Conservation (phyloP, 1,140 invertebrate genomes). For the Mercenaria mercenaria region DNA sequence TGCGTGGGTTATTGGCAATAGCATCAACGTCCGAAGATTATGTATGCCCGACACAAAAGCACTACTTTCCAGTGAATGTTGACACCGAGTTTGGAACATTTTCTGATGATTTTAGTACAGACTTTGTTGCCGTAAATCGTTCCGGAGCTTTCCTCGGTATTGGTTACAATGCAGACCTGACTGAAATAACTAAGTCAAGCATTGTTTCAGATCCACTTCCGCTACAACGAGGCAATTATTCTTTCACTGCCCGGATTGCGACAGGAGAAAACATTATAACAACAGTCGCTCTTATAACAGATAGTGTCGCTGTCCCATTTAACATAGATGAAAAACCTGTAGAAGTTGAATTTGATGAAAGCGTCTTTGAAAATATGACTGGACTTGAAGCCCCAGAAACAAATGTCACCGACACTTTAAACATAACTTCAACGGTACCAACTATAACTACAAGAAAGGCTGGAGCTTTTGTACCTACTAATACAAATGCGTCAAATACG, state of each 20-base stretch:
- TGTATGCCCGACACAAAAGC: constrained; percentile 18
- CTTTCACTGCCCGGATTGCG: background rate
- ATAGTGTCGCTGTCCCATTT: constrained; percentile 19
- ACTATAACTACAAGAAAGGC: background rate
- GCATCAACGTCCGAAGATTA: background rate
- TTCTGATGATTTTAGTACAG: constrained; percentile 15
- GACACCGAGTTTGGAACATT: background rate
- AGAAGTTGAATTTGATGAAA: constrained; percentile 29
- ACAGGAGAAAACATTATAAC: constrained; percentile 19
- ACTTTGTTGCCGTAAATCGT: constrained; percentile 8
- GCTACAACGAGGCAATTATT: constrained; percentile 34
- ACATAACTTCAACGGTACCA: background rate
- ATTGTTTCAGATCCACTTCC: background rate
- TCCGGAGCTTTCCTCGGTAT: constrained; percentile 37
- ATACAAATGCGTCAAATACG: background rate
- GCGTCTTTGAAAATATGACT: constrained; percentile 38
- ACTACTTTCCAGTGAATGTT: background rate
- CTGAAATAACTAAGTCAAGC: constrained; percentile 1
- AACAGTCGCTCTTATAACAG: constrained; percentile 27
- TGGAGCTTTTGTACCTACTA: background rate
- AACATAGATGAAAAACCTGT: constrained; percentile 7
- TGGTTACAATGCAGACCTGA: constrained; percentile 43
- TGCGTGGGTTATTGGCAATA: constrained; percentile 14
- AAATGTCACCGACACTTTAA: background rate
- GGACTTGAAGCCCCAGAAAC: background rate